Evolutionary conservation across 2,797 vertebrate genomes (phyloP).

Genomic region (Chromobotia macracanthus): DNA sequence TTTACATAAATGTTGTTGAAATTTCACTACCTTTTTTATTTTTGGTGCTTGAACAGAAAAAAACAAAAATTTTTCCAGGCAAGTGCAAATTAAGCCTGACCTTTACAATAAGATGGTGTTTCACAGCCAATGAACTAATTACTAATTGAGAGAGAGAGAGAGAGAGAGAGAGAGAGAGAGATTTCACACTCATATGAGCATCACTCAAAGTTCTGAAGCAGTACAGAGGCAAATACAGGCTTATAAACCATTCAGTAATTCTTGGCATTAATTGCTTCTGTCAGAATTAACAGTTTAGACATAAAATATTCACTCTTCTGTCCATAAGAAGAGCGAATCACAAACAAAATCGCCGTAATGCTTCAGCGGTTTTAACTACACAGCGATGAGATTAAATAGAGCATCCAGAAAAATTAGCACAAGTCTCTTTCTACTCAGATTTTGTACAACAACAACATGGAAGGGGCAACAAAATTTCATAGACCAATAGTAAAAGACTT

Average conservation of each 20-base stretch:
- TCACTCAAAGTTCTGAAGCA: background rate
- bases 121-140: slow-evolving; percentile 57
- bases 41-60: slow-evolving; percentile 43
- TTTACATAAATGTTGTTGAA: slow-evolving; percentile 1
- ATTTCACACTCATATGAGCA: background rate
- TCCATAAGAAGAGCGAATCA: slow-evolving; percentile 6
- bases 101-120: slow-evolving; percentile 55
- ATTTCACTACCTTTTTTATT: slow-evolving; percentile 57
- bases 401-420: background rate
- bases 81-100: slow-evolving; percentile 59
- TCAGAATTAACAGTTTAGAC: slow-evolving; percentile 5
- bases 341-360: slow-evolving; percentile 1
- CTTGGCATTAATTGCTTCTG: slow-evolving; percentile 18
- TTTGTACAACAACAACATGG: background rate
- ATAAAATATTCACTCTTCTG: too few species aligned
- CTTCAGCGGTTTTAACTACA: background rate
- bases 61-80: slow-evolving; percentile 38
- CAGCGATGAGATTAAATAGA: slow-evolving; percentile 1
- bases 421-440: background rate
- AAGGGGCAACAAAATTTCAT: too few species aligned
- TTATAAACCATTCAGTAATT: slow-evolving; percentile 19
- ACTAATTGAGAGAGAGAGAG: slow-evolving; percentile 19
- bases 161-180: slow-evolving; percentile 4
- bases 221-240: slow-evolving; percentile 15
- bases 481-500: too few species aligned